phyloP scores from a whole-genome alignment of 2,797 vertebrate species.

The Hoplostethus atlanticus region DNA sequence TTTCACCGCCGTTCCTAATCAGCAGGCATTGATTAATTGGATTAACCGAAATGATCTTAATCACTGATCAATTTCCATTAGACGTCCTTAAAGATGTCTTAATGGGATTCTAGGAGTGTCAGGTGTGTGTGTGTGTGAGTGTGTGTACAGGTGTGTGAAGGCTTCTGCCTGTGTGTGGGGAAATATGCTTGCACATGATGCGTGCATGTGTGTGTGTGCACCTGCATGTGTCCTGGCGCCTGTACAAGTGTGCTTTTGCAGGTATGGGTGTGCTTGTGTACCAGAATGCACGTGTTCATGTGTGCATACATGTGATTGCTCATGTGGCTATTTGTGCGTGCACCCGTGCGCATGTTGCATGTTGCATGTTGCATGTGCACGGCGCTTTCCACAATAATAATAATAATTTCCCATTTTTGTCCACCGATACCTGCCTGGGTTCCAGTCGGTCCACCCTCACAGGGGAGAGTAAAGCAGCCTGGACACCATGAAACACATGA shows the following conservation, averaged over 20 bases:
- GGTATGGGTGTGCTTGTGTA: neutral
- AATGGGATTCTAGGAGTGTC: slow-evolving; percentile 70
- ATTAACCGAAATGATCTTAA: slow-evolving; percentile 79
- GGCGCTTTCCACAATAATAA: neutral
- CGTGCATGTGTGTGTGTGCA: neutral
- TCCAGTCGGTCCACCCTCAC: neutral
- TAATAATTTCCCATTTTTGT: neutral
- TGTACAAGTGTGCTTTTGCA: no score
- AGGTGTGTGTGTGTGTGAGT: slow-evolving; percentile 8
- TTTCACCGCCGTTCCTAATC: slow-evolving; percentile 56
- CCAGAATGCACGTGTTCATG: no score
- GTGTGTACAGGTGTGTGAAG: neutral
- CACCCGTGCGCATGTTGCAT: no score
- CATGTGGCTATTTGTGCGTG: no score
- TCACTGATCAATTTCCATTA: slow-evolving; percentile 84
- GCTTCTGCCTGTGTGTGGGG: neutral
- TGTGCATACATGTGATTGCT: no score
- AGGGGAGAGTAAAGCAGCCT: neutral
- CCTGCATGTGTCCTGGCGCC: neutral
- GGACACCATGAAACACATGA: neutral
- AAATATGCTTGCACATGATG: no score
- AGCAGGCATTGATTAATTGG: slow-evolving; percentile 81
- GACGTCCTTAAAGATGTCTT: slow-evolving; percentile 73
- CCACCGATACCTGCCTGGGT: neutral
- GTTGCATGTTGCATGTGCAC: no score